These are phyloP conservation scores for Andrena minutula DNA, from an alignment of 2,888 invertebrate genomes.

Conservation along the genomic window DNA sequence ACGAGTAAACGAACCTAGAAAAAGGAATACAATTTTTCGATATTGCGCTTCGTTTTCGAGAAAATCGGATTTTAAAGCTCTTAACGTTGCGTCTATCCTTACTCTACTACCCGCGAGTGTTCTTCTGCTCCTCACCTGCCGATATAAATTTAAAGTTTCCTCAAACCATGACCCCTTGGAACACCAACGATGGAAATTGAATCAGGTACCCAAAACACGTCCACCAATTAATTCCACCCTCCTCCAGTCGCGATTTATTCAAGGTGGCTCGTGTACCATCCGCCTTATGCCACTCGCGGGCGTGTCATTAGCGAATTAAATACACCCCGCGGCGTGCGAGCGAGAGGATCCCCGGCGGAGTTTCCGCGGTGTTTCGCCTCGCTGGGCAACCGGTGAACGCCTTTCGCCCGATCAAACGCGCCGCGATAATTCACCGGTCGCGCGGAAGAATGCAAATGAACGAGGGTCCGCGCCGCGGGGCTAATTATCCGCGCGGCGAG, in stretches of 20 bases:
- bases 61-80: too few species aligned
- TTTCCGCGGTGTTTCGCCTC: slow-evolving; percentile 15
- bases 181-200: background rate
- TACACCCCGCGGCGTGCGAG: too few species aligned
- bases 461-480: slow-evolving; percentile 21
- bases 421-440: background rate
- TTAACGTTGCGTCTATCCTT: too few species aligned
- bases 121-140: too few species aligned
- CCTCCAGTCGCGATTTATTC: slow-evolving; percentile 15
- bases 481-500: slow-evolving; percentile 53
- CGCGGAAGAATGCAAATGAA: slow-evolving; percentile 52
- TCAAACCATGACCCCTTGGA: too few species aligned
- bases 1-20: too few species aligned
- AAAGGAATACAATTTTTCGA: too few species aligned
- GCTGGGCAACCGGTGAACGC: slow-evolving; percentile 24
- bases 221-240: slow-evolving; percentile 20
- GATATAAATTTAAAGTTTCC: too few species aligned
- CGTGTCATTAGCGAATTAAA: slow-evolving; percentile 41
- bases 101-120: too few species aligned
- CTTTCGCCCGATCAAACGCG: slow-evolving; percentile 48
- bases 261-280: background rate
- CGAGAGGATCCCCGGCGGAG: background rate
- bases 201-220: slow-evolving; percentile 2
- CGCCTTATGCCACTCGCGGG: slow-evolving; percentile 4
- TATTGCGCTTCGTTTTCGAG: too few species aligned